These are phyloP conservation scores for Hydropsyche tenuis DNA, from an alignment of 1,140 invertebrate genomes.

Conservation along the genomic window DNA sequence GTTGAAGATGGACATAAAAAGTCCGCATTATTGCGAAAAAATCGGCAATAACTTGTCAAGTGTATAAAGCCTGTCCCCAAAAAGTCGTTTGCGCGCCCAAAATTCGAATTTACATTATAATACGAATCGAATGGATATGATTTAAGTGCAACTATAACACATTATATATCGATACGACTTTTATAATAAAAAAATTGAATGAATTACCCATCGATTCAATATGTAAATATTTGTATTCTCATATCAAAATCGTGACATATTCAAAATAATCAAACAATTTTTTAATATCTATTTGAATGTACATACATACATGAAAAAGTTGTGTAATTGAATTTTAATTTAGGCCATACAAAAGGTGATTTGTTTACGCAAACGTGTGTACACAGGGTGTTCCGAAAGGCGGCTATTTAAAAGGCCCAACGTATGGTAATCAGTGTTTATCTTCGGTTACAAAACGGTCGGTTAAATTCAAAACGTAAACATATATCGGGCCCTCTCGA, in stretches of 20 bases:
- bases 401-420: background rate
- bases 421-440: conserved; percentile 36
- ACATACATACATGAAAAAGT: background rate
- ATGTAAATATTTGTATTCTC: background rate
- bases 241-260: background rate
- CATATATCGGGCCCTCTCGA: conserved; percentile 22
- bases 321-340: conserved; percentile 12
- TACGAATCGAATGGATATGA: conserved; percentile 19
- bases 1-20: conserved; percentile 28
- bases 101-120: conserved; percentile 30
- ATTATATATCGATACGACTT: no score
- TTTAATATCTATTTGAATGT: background rate
- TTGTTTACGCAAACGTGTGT: background rate
- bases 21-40: conserved; percentile 41
- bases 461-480: conserved; percentile 41
- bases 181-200: no score
- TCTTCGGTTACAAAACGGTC: conserved; percentile 41
- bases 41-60: conserved; percentile 36
- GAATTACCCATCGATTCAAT: background rate
- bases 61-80: conserved; percentile 18
- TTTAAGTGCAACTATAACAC: background rate
- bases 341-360: conserved; percentile 2
- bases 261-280: no score
- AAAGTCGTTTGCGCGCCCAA: conserved; percentile 11
- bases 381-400: conserved; percentile 8